These are phyloP conservation scores for Dysmachus trigonus DNA, from an alignment of 2,888 invertebrate species.

Conservation along the genomic window DNA sequence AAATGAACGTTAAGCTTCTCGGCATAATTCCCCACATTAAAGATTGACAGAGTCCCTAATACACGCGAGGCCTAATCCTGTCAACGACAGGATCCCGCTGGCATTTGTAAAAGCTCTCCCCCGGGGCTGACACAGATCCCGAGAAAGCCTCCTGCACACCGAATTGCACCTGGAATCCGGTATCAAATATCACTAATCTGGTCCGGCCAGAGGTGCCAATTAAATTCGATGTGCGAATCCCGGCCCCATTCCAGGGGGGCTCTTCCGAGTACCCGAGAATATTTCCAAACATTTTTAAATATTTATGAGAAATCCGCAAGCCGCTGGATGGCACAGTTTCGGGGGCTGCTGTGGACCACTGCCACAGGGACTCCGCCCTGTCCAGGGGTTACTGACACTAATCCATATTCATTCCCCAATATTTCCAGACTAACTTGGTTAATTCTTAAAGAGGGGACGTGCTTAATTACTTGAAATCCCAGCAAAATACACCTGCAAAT, in stretches of 20 bases:
- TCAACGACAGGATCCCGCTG: background rate
- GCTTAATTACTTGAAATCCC: slow-evolving; percentile 10
- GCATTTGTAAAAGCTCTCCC: background rate
- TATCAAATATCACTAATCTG: background rate
- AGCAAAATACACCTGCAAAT: background rate
- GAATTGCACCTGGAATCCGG: background rate
- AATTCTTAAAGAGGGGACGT: slow-evolving; percentile 18
- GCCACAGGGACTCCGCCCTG: background rate
- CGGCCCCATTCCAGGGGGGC: background rate
- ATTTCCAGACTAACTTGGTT: background rate
- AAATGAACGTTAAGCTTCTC: background rate
- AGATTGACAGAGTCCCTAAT: background rate
- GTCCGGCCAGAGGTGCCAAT: background rate
- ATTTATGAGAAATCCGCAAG: background rate
- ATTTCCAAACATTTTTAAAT: background rate
- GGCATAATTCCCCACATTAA: background rate
- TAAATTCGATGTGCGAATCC: background rate
- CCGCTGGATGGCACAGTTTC: background rate
- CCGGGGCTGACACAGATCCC: background rate
- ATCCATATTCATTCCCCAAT: background rate
- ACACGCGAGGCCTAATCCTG: background rate
- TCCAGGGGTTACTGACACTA: background rate
- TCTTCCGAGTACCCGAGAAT: background rate
- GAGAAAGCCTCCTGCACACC: background rate
- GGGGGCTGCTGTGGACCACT: background rate